Evolutionary conservation across 2,797 vertebrate genomes (phyloP), one percentile per base, ranked within the genome.

Genomic region (Scolopax rusticola): DNA sequence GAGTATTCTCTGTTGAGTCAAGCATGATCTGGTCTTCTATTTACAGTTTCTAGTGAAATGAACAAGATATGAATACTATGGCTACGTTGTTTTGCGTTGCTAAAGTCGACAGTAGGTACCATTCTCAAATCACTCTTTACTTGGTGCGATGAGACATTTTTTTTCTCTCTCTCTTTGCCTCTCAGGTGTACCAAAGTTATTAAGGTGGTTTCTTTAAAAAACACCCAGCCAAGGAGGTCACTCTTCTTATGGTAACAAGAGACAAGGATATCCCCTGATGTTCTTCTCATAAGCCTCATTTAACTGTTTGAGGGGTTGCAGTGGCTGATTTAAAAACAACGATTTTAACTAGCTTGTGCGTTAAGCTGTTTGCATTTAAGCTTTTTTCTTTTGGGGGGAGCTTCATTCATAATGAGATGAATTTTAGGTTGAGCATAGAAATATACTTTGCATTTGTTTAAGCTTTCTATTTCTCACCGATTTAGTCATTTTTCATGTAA

Each of bases 141-240:
- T 84, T 3, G 0, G 16, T 57, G 6, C 36, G 30, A 47, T 32
- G 27, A 77, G 53, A 67, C 33, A 17, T 70, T 88, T 63, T 88
- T 63, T 40, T 69, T 85, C 7, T 74, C 45, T 74, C 45, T 74
- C 15, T 63, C n/a, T 71, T 50, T 95, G 45, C 76, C 61, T 86
- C 50, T 91, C n/a, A 43, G 65, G 9, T 45, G 54, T 45, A 74
- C 53, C 59, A 51, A 40, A 91, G 60, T 77, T 89, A 57, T 53
- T 87, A 92, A 77, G 30, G 38, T 86, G 84, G 48, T 80, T 91
- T 91, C 90, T 90, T 95, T 54, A 81, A 82, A 95, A 95, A 86
- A 76, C 63, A 91, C 36, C 54, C 57, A 93, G 33, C 69, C 57
- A 90, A 84, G 65, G 79, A 78, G 38, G 41, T 87, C 33, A 23